Percentiles rank a stretch among this genome's conserved stretches.
Conservation (phyloP, 2,888 invertebrate genomes). For the Yponomeuta malinellus region DNA sequence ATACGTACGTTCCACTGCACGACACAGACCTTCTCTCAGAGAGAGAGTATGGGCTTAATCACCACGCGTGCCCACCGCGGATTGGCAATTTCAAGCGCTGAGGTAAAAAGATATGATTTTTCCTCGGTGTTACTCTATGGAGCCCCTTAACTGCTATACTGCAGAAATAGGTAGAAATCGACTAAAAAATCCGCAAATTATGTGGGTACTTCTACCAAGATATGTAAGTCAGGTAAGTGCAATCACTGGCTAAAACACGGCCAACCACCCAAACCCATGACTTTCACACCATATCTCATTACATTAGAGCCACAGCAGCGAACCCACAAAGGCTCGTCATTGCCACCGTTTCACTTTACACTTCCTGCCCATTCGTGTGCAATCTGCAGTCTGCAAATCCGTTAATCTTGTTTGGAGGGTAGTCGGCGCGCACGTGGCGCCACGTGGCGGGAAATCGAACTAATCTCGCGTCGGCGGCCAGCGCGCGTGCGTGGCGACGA, state of each 20-base stretch:
- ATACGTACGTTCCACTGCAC: too few relatives aligned
- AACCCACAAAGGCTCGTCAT: conserved; percentile 66
- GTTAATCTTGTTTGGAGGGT: conserved; percentile 72
- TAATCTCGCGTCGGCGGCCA: conserved; percentile 70
- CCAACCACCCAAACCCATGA: conserved; percentile 7
- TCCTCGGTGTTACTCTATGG: too few relatives aligned
- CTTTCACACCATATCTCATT: conserved; percentile 29
- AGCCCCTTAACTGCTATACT: too few relatives aligned
- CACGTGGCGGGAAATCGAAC: conserved; percentile 71
- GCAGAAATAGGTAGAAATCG: neutral
- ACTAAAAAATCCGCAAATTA: neutral
- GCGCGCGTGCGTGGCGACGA: conserved; percentile 67
- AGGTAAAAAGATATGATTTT: too few relatives aligned
- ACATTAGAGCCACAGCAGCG: conserved; percentile 26
- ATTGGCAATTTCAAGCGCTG: too few relatives aligned
- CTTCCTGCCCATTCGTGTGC: conserved; percentile 74
- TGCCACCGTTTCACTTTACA: conserved; percentile 74
- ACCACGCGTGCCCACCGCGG: too few relatives aligned
- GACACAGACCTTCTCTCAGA: too few relatives aligned
- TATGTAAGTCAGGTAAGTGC: too few relatives aligned
- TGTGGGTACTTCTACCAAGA: too few relatives aligned
- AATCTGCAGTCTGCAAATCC: conserved; percentile 76
- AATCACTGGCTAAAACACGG: neutral
- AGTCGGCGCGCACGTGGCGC: conserved; percentile 62
- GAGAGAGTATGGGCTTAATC: too few relatives aligned